Evolutionary conservation across 2,888 invertebrate genomes (phyloP).

Genomic region (Strigamia crassipes): DNA sequence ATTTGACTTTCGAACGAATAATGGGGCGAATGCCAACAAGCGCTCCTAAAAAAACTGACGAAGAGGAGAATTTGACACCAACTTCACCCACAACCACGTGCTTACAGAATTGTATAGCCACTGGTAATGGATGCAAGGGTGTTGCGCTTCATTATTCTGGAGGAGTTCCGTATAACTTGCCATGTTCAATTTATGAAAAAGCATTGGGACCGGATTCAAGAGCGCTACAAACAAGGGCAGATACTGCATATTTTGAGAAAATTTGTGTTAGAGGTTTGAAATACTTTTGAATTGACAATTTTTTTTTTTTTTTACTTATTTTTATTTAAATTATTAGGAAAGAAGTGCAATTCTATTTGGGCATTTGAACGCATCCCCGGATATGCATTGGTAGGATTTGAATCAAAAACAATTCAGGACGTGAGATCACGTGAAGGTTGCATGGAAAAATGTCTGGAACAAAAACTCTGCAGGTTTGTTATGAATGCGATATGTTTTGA

Average conservation of each 20-base stretch:
- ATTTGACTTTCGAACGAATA: constrained; percentile 43
- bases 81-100: constrained; percentile 45
- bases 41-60: not conserved
- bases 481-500: not conserved
- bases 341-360: constrained; percentile 68
- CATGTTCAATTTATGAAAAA: constrained; percentile 58
- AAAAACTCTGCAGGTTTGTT: constrained; percentile 54
- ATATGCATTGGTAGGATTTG: constrained; percentile 73
- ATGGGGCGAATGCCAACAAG: constrained; percentile 43
- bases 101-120: constrained; percentile 41
- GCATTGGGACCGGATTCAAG: constrained; percentile 57
- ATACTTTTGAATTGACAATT: not conserved
- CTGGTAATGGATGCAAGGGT: constrained; percentile 56
- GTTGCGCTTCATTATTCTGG: constrained; percentile 54
- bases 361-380: constrained; percentile 75
- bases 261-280: constrained; percentile 59
- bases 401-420: constrained; percentile 66
- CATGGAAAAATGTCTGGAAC: constrained; percentile 67
- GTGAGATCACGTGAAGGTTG: constrained; percentile 71
- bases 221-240: constrained; percentile 57
- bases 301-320: not conserved
- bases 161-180: constrained; percentile 46
- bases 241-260: constrained; percentile 61
- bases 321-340: constrained; percentile 47
- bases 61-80: not conserved